A percentile compares a stretch with the other conserved stretches of the same genome.
Conservation (phyloP, 2,797 vertebrate species). For the Poecile montanus region DNA sequence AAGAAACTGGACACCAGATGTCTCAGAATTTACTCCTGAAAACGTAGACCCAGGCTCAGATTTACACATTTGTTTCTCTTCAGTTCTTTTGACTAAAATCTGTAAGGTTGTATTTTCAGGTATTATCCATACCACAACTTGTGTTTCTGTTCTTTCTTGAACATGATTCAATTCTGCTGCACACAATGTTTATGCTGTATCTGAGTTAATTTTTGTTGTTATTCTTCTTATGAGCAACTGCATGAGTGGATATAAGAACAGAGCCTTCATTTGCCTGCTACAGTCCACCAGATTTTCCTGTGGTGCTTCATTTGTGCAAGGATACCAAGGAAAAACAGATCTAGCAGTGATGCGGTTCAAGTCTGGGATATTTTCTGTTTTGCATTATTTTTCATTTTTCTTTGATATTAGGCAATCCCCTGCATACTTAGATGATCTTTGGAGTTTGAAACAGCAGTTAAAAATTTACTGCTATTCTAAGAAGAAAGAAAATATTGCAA, state of each 20-base stretch:
- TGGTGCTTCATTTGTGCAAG: background rate
- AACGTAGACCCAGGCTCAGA: background rate
- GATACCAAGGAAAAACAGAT: background rate
- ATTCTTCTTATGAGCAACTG: background rate
- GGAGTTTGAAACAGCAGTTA: background rate
- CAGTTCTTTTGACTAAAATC: background rate
- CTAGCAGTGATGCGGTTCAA: background rate
- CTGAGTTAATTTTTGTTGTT: background rate
- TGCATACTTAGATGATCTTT: background rate
- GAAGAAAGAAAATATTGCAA: background rate
- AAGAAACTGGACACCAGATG: background rate
- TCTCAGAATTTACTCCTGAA: background rate
- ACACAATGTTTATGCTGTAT: background rate
- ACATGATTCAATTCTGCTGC: background rate
- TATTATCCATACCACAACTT: background rate
- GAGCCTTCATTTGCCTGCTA: background rate
- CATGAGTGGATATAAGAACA: background rate
- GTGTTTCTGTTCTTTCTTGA: background rate
- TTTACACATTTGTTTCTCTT: background rate
- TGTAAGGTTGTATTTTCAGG: background rate
- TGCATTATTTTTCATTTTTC: background rate
- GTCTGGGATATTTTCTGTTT: background rate
- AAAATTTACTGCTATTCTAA: background rate
- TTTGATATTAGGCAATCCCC: background rate
- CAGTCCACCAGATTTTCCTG: background rate